These are phyloP conservation scores for Gerris buenoi DNA, from an alignment of 1,140 invertebrate species.

Conservation along the genomic window DNA sequence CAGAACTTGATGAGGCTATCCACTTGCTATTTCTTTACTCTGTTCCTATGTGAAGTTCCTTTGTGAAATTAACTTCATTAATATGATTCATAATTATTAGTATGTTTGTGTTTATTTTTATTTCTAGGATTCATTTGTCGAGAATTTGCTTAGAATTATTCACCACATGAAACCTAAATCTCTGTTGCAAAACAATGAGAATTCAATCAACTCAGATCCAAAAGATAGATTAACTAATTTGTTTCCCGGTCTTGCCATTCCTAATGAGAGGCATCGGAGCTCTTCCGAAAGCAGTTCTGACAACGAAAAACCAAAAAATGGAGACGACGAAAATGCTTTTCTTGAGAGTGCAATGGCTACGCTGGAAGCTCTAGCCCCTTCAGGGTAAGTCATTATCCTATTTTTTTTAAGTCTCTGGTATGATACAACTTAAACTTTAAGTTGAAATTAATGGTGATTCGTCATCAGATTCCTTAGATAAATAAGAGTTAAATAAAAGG, in stretches of 20 bases:
- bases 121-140: constrained; percentile 72
- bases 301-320: constrained; percentile 29
- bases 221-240: constrained; percentile 50
- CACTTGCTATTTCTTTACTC: no score
- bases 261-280: constrained; percentile 43
- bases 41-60: no score
- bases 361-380: constrained; percentile 71
- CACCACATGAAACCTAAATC: constrained; percentile 75
- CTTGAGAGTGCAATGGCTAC: constrained; percentile 75
- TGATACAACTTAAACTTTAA: no score
- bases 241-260: constrained; percentile 79
- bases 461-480: no score
- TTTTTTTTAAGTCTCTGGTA: no score
- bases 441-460: no score
- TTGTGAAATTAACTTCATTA: neutral
- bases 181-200: neutral
- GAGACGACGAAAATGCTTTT: constrained; percentile 32
- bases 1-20: no score
- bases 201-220: neutral
- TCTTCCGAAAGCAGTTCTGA: constrained; percentile 21
- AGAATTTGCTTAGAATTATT: constrained; percentile 82
- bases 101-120: constrained; percentile 14
- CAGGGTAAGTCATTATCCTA: constrained; percentile 22
- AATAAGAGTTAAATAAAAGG: no score
- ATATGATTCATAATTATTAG: neutral